phyloP scores from a whole-genome alignment of 2,797 vertebrate genomes.

The Cirrhinus molitorella region DNA sequence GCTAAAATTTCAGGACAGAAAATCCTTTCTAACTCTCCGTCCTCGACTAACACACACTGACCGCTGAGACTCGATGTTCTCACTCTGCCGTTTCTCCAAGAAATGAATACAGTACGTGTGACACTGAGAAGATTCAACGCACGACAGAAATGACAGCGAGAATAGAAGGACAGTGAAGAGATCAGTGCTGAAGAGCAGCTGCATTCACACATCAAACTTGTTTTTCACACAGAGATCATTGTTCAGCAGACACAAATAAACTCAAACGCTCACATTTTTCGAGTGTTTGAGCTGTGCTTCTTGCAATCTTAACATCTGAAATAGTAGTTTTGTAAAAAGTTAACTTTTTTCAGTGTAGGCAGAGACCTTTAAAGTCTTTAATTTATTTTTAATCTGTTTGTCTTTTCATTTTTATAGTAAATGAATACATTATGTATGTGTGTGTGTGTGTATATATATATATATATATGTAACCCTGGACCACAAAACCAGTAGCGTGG shows the following conservation, averaged over 20 bases:
- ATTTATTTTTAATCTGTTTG: no score
- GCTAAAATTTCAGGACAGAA: slow-evolving; percentile 36
- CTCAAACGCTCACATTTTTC: no score
- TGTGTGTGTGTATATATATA: no score
- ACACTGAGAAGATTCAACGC: slow-evolving; percentile 69
- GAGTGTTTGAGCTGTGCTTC: no score
- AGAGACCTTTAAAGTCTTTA: no score
- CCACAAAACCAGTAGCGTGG: no score
- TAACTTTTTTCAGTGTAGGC: no score
- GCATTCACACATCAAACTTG: neutral
- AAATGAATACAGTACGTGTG: slow-evolving; percentile 71
- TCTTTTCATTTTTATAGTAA: neutral
- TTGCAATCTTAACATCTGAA: neutral
- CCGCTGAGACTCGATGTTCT: neutral
- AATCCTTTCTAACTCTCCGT: slow-evolving; percentile 14
- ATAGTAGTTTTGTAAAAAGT: neutral
- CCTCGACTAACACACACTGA: slow-evolving; percentile 15
- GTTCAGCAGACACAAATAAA: neutral
- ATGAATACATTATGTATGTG: no score
- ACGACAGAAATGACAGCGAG: slow-evolving; percentile 37
- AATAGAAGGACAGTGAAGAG: no score
- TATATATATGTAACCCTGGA: no score
- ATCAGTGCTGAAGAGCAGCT: neutral
- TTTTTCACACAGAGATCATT: neutral
- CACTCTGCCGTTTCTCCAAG: slow-evolving; percentile 36